These are phyloP conservation scores for Felis chaus DNA, from an alignment of 2,113 vertebrate genomes.

Conservation along the genomic window DNA sequence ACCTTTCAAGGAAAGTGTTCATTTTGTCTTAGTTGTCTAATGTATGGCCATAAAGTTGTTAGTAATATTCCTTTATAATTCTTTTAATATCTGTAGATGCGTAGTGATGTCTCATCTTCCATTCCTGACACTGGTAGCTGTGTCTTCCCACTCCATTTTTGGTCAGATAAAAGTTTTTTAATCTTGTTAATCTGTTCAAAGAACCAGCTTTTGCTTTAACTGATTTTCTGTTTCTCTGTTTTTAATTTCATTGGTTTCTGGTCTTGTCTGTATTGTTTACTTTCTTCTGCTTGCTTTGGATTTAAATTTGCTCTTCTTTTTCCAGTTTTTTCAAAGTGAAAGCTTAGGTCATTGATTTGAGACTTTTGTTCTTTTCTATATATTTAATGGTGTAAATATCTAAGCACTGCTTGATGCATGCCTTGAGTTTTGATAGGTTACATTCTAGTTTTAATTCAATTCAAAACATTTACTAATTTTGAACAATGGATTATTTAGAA, in stretches of 20 bases:
- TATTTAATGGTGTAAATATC: not conserved
- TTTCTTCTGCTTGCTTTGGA: not conserved
- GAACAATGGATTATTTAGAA: not conserved
- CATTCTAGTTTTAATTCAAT: slow-evolving; percentile 2
- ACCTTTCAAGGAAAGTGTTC: not conserved
- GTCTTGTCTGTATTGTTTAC: not conserved
- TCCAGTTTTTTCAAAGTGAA: not conserved
- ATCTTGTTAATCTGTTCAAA: not conserved
- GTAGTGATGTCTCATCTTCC: not conserved
- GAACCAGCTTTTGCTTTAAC: not conserved
- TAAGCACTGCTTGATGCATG: not conserved
- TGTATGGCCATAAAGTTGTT: not conserved
- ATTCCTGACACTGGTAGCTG: not conserved
- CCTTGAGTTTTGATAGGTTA: not conserved
- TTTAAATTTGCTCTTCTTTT: not conserved
- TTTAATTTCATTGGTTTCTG: not conserved
- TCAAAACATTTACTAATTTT: not conserved
- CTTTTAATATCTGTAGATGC: not conserved
- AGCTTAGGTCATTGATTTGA: not conserved
- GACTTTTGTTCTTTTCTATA: not conserved
- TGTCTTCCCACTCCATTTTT: not conserved
- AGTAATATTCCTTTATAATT: not conserved
- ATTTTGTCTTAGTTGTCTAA: not conserved
- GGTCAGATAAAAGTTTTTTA: not conserved
- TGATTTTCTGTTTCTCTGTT: not conserved